Evolutionary conservation across 2,888 invertebrate species (phyloP).

Genomic region (Lissonota sp.): DNA sequence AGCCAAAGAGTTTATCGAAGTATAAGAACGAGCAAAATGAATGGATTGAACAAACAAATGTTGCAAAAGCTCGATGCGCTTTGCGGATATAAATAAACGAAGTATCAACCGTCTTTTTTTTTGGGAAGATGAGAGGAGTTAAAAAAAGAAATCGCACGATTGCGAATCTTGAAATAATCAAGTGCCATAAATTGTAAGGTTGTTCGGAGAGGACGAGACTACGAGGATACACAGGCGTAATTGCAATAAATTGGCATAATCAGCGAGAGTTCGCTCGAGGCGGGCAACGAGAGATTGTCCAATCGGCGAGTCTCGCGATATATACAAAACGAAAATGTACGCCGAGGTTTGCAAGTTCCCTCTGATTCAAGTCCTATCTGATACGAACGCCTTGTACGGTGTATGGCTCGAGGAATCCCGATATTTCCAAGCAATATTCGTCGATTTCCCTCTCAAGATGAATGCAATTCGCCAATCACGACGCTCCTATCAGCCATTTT

Average conservation of each 20-base stretch:
- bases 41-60: background rate
- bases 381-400: background rate
- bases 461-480: conserved; percentile 14
- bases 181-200: conserved; percentile 35
- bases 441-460: conserved; percentile 9
- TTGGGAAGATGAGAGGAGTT: too few relatives aligned
- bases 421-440: conserved; percentile 5
- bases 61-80: conserved; percentile 5
- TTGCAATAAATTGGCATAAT: conserved; percentile 75
- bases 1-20: conserved; percentile 1
- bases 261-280: conserved; percentile 57
- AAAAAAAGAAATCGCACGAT: background rate
- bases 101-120: too few relatives aligned
- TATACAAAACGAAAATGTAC: conserved; percentile 5
- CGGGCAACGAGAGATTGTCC: conserved; percentile 23
- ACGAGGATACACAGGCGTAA: conserved; percentile 74
- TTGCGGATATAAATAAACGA: conserved; percentile 18
- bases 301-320: conserved; percentile 17
- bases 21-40: background rate
- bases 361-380: background rate
- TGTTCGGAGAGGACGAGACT: conserved; percentile 59
- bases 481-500: background rate
- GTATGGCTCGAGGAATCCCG: background rate
- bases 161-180: conserved; percentile 26
- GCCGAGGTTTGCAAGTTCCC: background rate